phyloP scores from a whole-genome alignment of 2,113 vertebrate species.

The Gymnocephalus cernua region DNA sequence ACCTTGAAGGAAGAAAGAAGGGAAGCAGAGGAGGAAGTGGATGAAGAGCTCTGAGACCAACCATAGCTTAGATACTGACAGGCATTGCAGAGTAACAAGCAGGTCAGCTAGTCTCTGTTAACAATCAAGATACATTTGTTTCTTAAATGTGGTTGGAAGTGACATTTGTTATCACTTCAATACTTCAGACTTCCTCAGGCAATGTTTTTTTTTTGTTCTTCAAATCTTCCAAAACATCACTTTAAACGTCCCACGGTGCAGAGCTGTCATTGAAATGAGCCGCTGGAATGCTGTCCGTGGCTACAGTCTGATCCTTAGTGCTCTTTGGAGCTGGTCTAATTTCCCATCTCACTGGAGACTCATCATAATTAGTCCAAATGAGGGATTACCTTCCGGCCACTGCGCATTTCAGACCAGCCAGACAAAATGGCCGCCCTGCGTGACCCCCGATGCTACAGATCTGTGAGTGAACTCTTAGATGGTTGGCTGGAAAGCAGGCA shows the following conservation, averaged over 20 bases:
- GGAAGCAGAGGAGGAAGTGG: slow-evolving; percentile 50
- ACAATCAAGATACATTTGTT: background rate
- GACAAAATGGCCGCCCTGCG: slow-evolving; percentile 36
- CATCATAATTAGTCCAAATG: slow-evolving; percentile 74
- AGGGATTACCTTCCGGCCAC: slow-evolving; percentile 76
- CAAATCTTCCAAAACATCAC: slow-evolving; percentile 4
- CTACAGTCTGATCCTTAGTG: slow-evolving; percentile 15
- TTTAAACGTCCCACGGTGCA: slow-evolving; percentile 14
- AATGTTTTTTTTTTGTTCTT: slow-evolving; percentile 11
- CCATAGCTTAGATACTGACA: slow-evolving; percentile 11
- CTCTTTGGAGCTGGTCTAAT: slow-evolving; percentile 57
- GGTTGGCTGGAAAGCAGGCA: background rate
- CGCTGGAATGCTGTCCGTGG: slow-evolving; percentile 39
- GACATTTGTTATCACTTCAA: slow-evolving; percentile 10
- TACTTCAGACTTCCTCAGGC: background rate
- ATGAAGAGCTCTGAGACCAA: slow-evolving; percentile 32
- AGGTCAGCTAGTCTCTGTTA: background rate
- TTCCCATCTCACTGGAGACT: slow-evolving; percentile 67
- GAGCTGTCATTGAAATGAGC: slow-evolving; percentile 11
- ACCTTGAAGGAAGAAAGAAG: slow-evolving; percentile 34
- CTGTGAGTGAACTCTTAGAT: slow-evolving; percentile 25
- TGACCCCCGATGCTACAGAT: slow-evolving; percentile 37
- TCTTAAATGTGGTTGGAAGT: background rate
- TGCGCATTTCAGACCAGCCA: slow-evolving; percentile 58
- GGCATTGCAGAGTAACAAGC: background rate